Conservation (phyloP, 2,888 invertebrate species). For the Melipona bicolor region DNA sequence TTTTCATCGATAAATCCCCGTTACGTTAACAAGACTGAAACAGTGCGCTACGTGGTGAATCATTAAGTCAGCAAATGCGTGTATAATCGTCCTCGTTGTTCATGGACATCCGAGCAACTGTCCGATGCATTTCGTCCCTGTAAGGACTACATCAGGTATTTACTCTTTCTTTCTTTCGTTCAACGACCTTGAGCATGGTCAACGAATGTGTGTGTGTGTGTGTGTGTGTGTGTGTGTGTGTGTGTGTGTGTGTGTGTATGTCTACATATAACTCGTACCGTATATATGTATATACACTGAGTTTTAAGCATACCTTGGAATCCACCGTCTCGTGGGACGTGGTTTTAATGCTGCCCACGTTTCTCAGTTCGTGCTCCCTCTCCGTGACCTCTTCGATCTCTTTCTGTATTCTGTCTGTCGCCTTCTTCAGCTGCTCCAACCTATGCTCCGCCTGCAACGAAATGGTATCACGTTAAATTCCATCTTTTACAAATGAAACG, state of each 20-base stretch:
- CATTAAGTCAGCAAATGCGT: constrained; percentile 34
- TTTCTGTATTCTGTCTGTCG: constrained; percentile 90
- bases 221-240: too few species aligned
- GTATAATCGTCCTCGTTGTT: constrained; percentile 39
- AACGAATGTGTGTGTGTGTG: constrained; percentile 2
- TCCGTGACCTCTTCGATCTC: constrained; percentile 95
- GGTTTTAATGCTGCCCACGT: constrained; percentile 86
- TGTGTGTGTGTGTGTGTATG: too few species aligned
- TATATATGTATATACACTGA: not conserved
- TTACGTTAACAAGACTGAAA: constrained; percentile 30
- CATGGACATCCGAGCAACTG: constrained; percentile 14
- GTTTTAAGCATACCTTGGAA: constrained; percentile 77
- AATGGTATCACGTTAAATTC: constrained; percentile 62
- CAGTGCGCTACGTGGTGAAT: constrained; percentile 15
- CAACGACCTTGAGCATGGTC: constrained; percentile 55
- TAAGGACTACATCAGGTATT: constrained; percentile 46
- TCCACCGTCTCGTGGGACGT: constrained; percentile 86
- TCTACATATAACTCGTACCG: not conserved
- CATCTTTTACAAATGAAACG: not conserved
- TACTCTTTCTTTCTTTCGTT: constrained; percentile 56
- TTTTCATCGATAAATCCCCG: constrained; percentile 15
- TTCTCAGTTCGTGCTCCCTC: constrained; percentile 92
- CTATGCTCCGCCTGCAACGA: constrained; percentile 86
- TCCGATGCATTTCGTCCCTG: constrained; percentile 50
- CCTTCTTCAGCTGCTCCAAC: constrained; percentile 89